Base-by-base conservation (phyloP, 2,113 vertebrate species). In the Oenanthe oenanthe region DNA sequence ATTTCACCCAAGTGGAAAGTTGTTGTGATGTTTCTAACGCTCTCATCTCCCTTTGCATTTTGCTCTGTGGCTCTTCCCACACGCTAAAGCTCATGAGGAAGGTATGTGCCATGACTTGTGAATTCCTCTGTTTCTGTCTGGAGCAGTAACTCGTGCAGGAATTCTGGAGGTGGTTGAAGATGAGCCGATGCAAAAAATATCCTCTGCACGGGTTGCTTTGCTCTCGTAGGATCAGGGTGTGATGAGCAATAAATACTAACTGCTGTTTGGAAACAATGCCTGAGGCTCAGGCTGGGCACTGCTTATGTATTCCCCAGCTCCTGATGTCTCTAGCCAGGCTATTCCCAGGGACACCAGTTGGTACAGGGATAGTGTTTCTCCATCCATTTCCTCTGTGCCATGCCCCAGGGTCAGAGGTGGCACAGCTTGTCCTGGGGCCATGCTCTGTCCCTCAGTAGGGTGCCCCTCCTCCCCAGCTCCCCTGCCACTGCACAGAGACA, bases 71-170 rank as follows among this genome's bases (percentile, higher is more conserved):
- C 84, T 96, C 96, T 96, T 94, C 89, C 88, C 97, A 91, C 98
- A 97, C 6, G 22, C 95, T 74, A 97, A 98, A 85, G 94, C 78
- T 96, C 94, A 95, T 71, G 94, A 97, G 95, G 98, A 98, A 98
- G 98, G 98, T 98, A 98, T 97, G 98, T 98, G 98, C 93, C 93
- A 89, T 94, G 93, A 86, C 92, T 76, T 85, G 70, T 5, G 26
- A 92, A 95, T 88, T 92, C 70, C 92, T 80, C 91, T 92, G 32
- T 65, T 90, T 95, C 60, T 88, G 71, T 68, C 86, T 31, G 14
- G 60, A 73, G 76, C 0, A 0, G 61, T 40, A 89, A 74, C 4
- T 21, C 1, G 5, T 54, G 74, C 63, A 88, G 80, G 90, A 93
- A 92, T 94, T 81, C 89, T 70, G 87, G 84, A 83, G 79, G 91